Percentiles rank a stretch among this genome's conserved stretches.
phyloP scores from a whole-genome alignment of 2,113 vertebrate genomes.

The Hystrix cristata region DNA sequence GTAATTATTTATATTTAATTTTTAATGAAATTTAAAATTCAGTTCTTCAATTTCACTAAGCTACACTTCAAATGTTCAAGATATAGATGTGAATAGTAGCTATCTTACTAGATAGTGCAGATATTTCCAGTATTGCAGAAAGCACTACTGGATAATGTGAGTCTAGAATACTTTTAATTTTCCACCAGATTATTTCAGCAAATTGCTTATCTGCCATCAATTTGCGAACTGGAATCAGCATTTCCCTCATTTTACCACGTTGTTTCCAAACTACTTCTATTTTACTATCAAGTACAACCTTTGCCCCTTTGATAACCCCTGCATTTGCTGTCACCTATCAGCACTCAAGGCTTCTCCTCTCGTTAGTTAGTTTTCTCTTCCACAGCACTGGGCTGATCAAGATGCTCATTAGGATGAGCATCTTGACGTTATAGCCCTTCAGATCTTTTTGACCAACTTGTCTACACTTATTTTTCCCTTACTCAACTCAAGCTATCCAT shows the following conservation, averaged over 20 bases:
- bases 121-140: constrained; percentile 9
- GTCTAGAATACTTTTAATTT: neutral
- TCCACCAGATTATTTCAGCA: neutral
- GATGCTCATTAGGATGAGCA: neutral
- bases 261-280: constrained; percentile 7
- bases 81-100: neutral
- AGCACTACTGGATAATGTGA: neutral
- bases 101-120: neutral
- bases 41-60: constrained; percentile 46
- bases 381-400: neutral
- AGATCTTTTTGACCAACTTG: neutral
- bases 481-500: neutral
- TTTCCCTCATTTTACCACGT: neutral
- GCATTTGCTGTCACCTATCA: neutral
- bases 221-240: neutral
- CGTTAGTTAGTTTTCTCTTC: neutral
- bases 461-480: neutral
- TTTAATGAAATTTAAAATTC: constrained; percentile 13
- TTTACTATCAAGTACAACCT: neutral
- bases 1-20: constrained; percentile 18
- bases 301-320: neutral
- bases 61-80: constrained; percentile 31
- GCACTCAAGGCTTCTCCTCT: neutral
- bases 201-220: neutral
- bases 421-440: neutral